phyloP scores from a whole-genome alignment of 1,140 invertebrate species.

The Olivierus martensii region DNA sequence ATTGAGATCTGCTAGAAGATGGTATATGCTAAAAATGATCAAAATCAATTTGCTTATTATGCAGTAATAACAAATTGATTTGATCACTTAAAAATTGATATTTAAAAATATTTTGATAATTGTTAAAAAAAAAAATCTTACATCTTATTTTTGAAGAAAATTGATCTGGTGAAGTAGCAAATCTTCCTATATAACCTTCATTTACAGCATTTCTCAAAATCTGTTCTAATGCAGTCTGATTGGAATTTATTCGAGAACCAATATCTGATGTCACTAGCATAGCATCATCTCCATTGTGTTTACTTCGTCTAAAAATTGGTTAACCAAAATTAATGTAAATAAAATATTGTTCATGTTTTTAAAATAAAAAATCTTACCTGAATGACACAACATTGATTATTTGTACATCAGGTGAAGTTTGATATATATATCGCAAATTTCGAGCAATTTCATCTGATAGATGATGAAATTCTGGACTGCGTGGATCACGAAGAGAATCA shows the following conservation, averaged over 20 bases:
- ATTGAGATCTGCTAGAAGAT: too few species aligned
- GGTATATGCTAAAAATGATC: too few species aligned
- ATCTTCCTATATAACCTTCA: conserved; percentile 27
- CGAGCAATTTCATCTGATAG: conserved; percentile 26
- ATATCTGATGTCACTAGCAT: conserved; percentile 32
- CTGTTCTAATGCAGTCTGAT: conserved; percentile 26
- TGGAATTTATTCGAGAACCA: conserved; percentile 29
- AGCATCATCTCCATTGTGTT: background rate
- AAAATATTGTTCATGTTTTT: background rate
- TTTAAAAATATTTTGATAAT: too few species aligned
- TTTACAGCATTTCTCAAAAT: conserved; percentile 26
- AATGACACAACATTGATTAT: conserved; percentile 28
- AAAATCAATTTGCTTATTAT: too few species aligned
- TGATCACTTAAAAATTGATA: too few species aligned
- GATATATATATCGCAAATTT: conserved; percentile 31
- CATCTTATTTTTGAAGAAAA: conserved; percentile 36
- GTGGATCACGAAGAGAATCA: conserved; percentile 25
- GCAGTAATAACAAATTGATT: too few species aligned
- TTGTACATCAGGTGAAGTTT: conserved; percentile 28
- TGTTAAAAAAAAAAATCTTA: conserved; percentile 24
- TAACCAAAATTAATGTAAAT: background rate
- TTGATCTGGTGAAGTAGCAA: conserved; percentile 28
- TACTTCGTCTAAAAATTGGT: background rate
- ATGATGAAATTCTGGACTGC: conserved; percentile 27
- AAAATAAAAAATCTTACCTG: conserved; percentile 25